Conservation (phyloP, 2,797 vertebrate species). For the Danio albolineatus region DNA sequence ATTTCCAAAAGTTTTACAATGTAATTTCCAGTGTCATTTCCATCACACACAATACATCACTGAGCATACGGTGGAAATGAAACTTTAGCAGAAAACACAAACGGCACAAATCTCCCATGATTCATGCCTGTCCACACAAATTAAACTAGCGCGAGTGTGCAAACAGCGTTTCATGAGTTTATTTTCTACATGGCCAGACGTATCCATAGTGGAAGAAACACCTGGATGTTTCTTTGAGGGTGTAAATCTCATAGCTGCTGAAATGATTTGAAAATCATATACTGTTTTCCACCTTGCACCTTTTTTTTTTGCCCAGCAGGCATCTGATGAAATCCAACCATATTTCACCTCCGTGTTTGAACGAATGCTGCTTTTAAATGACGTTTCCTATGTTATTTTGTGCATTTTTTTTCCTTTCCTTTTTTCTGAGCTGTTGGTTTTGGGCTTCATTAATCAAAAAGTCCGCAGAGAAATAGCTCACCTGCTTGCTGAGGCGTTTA, state of each 20-base stretch:
- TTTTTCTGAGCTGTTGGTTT: slow-evolving; percentile 19
- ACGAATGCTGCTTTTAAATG: slow-evolving; percentile 28
- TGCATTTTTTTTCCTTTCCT: not conserved
- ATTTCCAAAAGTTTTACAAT: not conserved
- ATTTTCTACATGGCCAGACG: not conserved
- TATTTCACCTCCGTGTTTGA: slow-evolving; percentile 21
- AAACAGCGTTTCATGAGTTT: not conserved
- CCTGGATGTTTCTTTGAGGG: not conserved
- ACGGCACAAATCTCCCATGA: not conserved
- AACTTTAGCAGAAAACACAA: not conserved
- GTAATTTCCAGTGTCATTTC: not conserved
- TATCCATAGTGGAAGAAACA: slow-evolving; percentile 7
- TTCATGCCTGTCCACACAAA: not conserved
- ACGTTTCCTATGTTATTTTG: slow-evolving; percentile 23
- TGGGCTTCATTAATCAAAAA: slow-evolving; percentile 54
- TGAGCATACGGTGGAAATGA: not conserved
- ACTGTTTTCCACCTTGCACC: not conserved
- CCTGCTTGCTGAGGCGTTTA: slow-evolving; percentile 58
- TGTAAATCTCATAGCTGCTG: slow-evolving; percentile 3
- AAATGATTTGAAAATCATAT: slow-evolving; percentile 9
- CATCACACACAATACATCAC: not conserved
- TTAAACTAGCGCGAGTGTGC: not conserved
- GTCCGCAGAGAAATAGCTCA: slow-evolving; percentile 46
- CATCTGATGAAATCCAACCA: slow-evolving; percentile 26
- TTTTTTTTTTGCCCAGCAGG: not conserved